These are phyloP conservation scores for Trichogramma dendrolimi DNA, from an alignment of 2,888 invertebrate genomes.

Conservation along the genomic window DNA sequence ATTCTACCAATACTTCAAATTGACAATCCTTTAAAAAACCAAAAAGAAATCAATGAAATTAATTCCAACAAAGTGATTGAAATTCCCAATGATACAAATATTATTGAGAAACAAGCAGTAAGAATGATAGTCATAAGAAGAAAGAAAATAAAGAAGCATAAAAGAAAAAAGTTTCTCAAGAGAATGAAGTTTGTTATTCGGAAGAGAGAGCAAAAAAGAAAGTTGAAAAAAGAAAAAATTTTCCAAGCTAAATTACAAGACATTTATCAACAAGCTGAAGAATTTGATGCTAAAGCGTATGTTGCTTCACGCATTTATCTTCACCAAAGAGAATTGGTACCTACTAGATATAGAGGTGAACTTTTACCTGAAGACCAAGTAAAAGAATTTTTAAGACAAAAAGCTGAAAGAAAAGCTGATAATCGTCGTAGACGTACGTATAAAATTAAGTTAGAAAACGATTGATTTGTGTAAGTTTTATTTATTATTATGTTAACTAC, in stretches of 20 bases:
- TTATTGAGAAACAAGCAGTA: conserved; percentile 66
- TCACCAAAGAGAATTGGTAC: conserved; percentile 61
- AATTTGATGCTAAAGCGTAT: conserved; percentile 71
- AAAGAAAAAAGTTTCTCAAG: conserved; percentile 73
- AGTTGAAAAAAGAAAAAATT: conserved; percentile 70
- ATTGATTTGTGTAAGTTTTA: conserved; percentile 9
- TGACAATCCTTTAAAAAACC: conserved; percentile 36
- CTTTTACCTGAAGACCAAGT: conserved; percentile 66
- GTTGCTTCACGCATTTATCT: conserved; percentile 62
- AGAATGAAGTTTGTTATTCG: conserved; percentile 74
- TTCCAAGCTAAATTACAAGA: conserved; percentile 70
- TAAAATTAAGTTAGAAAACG: conserved; percentile 13
- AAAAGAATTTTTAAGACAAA: conserved; percentile 63
- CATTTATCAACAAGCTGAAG: conserved; percentile 68
- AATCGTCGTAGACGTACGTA: conserved; percentile 29
- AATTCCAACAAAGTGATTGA: conserved; percentile 55
- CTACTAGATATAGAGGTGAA: conserved; percentile 59
- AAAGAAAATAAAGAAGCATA: conserved; percentile 84
- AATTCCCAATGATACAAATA: conserved; percentile 51
- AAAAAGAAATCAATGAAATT: conserved; percentile 43
- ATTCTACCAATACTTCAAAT: conserved; percentile 34
- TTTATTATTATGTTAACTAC: neutral
- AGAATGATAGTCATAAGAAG: conserved; percentile 72
- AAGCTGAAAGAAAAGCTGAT: conserved; percentile 49
- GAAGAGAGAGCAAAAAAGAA: conserved; percentile 65